Evolutionary conservation across 1,140 invertebrate species (phyloP).

Genomic region (Halesus radiatus): DNA sequence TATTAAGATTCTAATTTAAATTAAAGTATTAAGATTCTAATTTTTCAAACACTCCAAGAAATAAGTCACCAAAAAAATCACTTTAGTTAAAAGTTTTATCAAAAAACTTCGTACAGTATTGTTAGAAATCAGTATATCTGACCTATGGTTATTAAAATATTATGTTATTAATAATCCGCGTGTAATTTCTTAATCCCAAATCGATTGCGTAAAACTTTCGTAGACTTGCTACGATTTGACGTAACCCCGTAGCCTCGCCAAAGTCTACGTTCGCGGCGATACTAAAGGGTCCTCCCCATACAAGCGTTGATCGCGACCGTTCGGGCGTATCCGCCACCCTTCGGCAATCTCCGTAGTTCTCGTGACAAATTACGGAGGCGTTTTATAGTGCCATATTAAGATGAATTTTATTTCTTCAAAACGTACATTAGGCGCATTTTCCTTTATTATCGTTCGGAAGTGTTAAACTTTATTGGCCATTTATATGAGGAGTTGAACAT

Average conservation of each 20-base stretch:
- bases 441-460: no score
- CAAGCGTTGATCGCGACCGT: neutral
- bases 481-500: no score
- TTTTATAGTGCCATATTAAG: neutral
- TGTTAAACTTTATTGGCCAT: no score
- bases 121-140: no score
- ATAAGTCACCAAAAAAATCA: no score
- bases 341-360: neutral
- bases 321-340: neutral
- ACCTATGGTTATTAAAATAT: neutral
- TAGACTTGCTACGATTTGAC: neutral
- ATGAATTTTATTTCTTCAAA: neutral
- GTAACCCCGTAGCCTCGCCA: neutral
- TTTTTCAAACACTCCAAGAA: no score
- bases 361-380: constrained; percentile 11
- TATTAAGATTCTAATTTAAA: no score
- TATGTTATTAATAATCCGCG: neutral
- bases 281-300: constrained; percentile 12
- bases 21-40: no score
- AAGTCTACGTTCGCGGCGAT: constrained; percentile 28
- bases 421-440: no score
- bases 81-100: no score
- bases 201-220: constrained; percentile 18
- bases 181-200: neutral
- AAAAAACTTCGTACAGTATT: no score